A percentile compares a stretch with the other conserved stretches of the same genome.
Conservation (phyloP, 2,797 vertebrate genomes). For the Crenichthys baileyi region DNA sequence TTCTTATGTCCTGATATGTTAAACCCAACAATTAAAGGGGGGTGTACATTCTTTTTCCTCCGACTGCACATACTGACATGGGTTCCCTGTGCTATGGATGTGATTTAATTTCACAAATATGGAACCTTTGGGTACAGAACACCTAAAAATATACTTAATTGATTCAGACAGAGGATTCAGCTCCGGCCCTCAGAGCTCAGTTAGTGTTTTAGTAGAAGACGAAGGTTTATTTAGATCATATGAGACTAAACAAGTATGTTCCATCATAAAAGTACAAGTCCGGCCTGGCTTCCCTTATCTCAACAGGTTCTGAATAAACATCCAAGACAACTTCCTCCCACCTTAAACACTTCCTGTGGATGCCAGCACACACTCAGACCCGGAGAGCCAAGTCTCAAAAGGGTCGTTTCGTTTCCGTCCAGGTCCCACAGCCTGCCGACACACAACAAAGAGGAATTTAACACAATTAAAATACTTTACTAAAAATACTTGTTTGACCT, state of each 20-base stretch:
- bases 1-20: background rate
- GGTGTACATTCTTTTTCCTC: background rate
- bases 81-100: background rate
- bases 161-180: background rate
- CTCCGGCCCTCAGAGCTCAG: background rate
- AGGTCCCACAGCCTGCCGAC: conserved; percentile 91
- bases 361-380: conserved; percentile 98
- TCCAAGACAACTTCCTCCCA: conserved; percentile 47
- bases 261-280: background rate
- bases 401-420: conserved; percentile 88
- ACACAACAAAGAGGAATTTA: conserved; percentile 18
- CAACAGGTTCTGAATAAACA: background rate
- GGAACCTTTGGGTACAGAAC: too few species aligned
- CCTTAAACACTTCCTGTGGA: conserved; percentile 93
- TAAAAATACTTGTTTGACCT: conserved; percentile 5
- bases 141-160: background rate
- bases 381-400: conserved; percentile 90
- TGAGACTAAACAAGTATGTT: background rate
- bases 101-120: background rate
- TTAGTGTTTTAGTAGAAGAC: background rate
- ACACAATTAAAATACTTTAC: conserved; percentile 15
- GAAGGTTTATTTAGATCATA: background rate
- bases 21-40: background rate
- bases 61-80: background rate
- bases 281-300: too few species aligned